Percentiles rank a stretch among this genome's conserved stretches.
Evolutionary conservation across 2,888 invertebrate genomes (phyloP).

Genomic region (Nymphalis urticae): DNA sequence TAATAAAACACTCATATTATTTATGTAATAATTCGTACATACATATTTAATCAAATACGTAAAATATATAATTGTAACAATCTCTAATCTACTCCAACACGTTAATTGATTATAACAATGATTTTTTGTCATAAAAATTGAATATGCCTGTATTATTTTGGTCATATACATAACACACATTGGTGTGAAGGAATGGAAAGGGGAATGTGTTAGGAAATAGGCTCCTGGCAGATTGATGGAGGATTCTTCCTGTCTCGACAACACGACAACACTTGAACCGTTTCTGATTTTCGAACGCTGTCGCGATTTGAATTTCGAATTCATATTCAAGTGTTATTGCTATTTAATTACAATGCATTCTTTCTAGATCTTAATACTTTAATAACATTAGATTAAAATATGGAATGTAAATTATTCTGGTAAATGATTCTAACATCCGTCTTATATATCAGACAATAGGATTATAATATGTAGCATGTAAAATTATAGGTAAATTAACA

Average conservation of each 20-base stretch:
- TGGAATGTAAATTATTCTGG: too few relatives aligned
- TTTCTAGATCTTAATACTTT: neutral
- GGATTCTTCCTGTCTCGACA: constrained; percentile 71
- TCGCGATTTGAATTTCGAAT: constrained; percentile 8
- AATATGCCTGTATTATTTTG: constrained; percentile 23
- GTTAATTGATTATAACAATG: too few relatives aligned
- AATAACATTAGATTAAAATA: too few relatives aligned
- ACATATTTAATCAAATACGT: too few relatives aligned
- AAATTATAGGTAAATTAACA: too few relatives aligned
- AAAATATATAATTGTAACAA: too few relatives aligned
- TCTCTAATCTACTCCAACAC: too few relatives aligned
- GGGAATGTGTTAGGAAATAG: constrained; percentile 64
- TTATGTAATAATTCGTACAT: too few relatives aligned
- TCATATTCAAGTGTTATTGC: neutral
- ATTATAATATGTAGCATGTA: too few relatives aligned
- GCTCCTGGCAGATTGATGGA: constrained; percentile 65
- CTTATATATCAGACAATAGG: too few relatives aligned
- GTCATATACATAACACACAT: constrained; percentile 27
- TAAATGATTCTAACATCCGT: too few relatives aligned
- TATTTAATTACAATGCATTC: neutral
- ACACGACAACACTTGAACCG: constrained; percentile 50
- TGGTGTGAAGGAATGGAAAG: constrained; percentile 59
- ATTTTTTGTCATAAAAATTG: constrained; percentile 3
- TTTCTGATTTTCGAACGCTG: constrained; percentile 30
- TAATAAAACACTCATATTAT: too few relatives aligned